Percentiles rank a stretch among this genome's conserved stretches.
phyloP scores from a whole-genome alignment of 2,888 invertebrate species.

The Thecocarcelia acutangulata region DNA sequence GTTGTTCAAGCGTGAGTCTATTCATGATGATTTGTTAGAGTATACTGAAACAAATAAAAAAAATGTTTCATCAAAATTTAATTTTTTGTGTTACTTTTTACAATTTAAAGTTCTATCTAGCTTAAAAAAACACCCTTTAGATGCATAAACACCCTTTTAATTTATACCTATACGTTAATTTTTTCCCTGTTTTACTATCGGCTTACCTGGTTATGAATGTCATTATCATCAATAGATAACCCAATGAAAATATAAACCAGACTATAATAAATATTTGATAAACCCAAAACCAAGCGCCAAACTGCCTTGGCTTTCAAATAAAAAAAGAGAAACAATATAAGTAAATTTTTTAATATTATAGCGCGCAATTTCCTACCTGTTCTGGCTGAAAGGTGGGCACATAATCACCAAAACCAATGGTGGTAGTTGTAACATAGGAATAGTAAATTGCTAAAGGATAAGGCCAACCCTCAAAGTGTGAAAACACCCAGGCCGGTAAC shows the following conservation, averaged over 20 bases:
- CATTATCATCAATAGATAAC: conserved; percentile 94
- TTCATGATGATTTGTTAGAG: too few relatives aligned
- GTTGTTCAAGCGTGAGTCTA: too few relatives aligned
- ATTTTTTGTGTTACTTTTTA: too few relatives aligned
- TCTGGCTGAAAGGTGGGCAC: conserved; percentile 85
- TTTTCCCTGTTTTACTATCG: conserved; percentile 4
- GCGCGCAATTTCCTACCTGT: conserved; percentile 75
- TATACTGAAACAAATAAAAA: too few relatives aligned
- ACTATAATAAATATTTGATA: conserved; percentile 91
- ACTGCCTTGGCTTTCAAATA: conserved; percentile 77
- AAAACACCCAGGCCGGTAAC: conserved; percentile 91
- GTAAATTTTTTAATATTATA: background rate
- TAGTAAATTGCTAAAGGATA: conserved; percentile 93
- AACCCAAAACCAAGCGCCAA: conserved; percentile 85
- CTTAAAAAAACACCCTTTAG: too few relatives aligned
- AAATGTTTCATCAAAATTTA: too few relatives aligned
- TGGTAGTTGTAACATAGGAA: conserved; percentile 92
- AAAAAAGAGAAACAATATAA: conserved; percentile 1
- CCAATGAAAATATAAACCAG: conserved; percentile 96
- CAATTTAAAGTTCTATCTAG: too few relatives aligned
- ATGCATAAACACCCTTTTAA: too few relatives aligned
- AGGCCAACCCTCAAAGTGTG: conserved; percentile 92
- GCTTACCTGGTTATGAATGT: conserved; percentile 88
- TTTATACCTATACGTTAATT: too few relatives aligned
- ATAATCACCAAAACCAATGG: conserved; percentile 96